A percentile compares a stretch with the other conserved stretches of the same genome.
Evolutionary conservation across 2,113 vertebrate species (phyloP).

Genomic region (Taxidea taxus): DNA sequence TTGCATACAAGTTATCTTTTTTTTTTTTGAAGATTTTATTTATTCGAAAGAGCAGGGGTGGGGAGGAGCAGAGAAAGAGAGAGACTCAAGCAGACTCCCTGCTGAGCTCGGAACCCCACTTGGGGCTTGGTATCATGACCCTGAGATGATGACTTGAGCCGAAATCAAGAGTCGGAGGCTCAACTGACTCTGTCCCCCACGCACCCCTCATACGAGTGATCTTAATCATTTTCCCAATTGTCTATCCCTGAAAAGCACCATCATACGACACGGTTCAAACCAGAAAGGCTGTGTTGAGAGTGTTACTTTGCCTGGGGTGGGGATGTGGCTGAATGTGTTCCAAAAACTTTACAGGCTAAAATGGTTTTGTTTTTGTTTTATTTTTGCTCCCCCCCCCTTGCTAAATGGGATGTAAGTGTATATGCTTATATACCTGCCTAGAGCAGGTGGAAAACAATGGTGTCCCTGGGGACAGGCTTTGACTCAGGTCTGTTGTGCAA

Average conservation of each 20-base stretch:
- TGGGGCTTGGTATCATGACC: background rate
- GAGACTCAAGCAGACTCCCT: background rate
- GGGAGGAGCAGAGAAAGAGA: background rate
- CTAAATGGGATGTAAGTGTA: background rate
- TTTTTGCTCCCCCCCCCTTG: background rate
- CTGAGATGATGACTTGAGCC: background rate
- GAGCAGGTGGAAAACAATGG: background rate
- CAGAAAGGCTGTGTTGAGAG: background rate
- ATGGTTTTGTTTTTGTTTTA: background rate
- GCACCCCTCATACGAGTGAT: background rate
- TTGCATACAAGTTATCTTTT: background rate
- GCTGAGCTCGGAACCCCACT: background rate
- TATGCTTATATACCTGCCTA: rapidly evolving
- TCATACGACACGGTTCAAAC: background rate
- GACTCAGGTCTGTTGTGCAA: background rate
- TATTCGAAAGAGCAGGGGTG: background rate
- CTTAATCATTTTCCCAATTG: background rate
- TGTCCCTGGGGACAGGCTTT: background rate
- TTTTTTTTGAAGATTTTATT: background rate
- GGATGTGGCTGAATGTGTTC: background rate
- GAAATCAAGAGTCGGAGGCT: background rate
- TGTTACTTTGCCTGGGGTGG: background rate
- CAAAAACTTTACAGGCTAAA: background rate
- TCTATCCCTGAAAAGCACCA: background rate
- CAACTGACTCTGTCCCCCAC: background rate